Evolutionary conservation across 2,113 vertebrate genomes (phyloP), one percentile per base, ranked within the genome.

Genomic region (Psammodynastes pulverulentus): DNA sequence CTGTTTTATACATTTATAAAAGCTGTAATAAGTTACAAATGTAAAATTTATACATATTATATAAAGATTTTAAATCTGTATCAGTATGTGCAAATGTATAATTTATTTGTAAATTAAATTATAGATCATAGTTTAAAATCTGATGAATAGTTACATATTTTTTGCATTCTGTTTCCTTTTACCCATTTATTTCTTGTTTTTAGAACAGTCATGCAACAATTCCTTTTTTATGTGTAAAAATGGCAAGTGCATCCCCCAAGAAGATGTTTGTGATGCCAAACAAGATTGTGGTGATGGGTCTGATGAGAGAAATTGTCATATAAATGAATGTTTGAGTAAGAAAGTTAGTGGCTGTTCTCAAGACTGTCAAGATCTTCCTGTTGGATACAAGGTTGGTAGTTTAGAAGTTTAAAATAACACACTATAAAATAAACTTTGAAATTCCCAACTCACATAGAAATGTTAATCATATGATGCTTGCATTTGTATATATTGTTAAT

Each of bases 201-300:
- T 98, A 99, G 99, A 99, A 98, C 99, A 98, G 97, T 97, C 99
- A 96, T 99, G 99, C 98, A 99, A 99, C 91, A 98, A 98, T 96
- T 99, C 99, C 94, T 99, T 99, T 98, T 99, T 99, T 97, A 98
- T 99, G 98, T 99, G 99, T 96, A 98, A 98, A 97, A 99, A 99
- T 95, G 99, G 99, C 45, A 98, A 98, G 95, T 99, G 99, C 96
- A 98, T 99, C 94, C 97, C 98, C 84, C 97, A 97, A 86, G 97
- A 97, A 4, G 95, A 95, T 94, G 97, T 99, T 39, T 99, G 99
- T 94, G 98, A 99, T 95, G 97, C 94, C 89, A 98, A 97, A 93
- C 98, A 99, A 93, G 99, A 99, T 94, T 99, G 99, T 89, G 98
- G 98, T 0, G 99, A 99, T 96, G 98, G 97, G 39, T 99, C 99